Conservation (phyloP, 2,113 vertebrate genomes). For the Meles meles region DNA sequence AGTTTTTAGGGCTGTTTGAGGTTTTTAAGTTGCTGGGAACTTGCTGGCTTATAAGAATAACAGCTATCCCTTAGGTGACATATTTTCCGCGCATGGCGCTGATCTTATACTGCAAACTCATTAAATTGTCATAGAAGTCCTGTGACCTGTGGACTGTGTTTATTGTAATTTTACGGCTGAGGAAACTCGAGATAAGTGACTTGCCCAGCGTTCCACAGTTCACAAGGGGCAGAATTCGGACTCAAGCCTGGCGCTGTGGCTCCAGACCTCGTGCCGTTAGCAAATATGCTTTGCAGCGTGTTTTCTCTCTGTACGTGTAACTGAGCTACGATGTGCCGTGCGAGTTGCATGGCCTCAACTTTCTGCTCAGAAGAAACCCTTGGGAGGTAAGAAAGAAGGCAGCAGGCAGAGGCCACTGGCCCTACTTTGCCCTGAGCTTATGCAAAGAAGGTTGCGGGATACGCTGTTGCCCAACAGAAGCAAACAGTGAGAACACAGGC, state of each 20-base stretch:
- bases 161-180: conserved; percentile 27
- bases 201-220: background rate
- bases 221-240: background rate
- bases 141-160: background rate
- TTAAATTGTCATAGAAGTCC: conserved; percentile 32
- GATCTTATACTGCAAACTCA: background rate
- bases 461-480: background rate
- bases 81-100: background rate
- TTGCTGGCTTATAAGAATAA: background rate
- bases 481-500: background rate
- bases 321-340: background rate
- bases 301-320: background rate
- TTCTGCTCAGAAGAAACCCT: background rate
- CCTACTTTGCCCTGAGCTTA: background rate
- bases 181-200: background rate
- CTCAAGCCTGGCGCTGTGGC: background rate
- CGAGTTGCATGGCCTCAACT: background rate
- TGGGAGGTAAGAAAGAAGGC: background rate
- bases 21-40: background rate
- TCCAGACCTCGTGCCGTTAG: background rate
- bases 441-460: background rate
- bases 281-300: background rate
- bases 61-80: background rate
- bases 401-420: background rate
- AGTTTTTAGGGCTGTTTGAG: background rate